Percentiles rank a stretch among this genome's conserved stretches.
phyloP scores from a whole-genome alignment of 1,140 invertebrate species.

The Drosophila sulfurigaster region DNA sequence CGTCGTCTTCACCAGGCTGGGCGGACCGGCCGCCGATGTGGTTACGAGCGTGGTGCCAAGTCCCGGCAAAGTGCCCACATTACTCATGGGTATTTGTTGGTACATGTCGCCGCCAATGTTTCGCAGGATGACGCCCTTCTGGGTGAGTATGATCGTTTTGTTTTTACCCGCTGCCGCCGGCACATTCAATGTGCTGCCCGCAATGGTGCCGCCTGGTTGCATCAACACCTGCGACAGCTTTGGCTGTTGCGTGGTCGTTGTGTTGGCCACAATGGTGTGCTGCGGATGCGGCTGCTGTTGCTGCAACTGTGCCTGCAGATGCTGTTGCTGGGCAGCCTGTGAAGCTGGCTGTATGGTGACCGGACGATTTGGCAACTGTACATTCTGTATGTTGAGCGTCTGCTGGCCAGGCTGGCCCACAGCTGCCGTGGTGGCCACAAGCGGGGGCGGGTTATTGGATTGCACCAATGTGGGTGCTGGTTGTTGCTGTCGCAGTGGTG shows the following conservation, averaged over 20 bases:
- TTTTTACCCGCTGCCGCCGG: conserved; percentile 71
- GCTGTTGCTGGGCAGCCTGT: conserved; percentile 81
- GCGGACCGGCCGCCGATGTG: conserved; percentile 77
- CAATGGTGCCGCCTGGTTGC: conserved; percentile 61
- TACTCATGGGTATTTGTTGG: conserved; percentile 84
- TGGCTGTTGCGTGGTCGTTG: conserved; percentile 80
- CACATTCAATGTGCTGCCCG: conserved; percentile 59
- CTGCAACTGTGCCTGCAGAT: conserved; percentile 79
- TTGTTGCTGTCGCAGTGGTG: conserved; percentile 70
- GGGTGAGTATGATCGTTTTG: conserved; percentile 83
- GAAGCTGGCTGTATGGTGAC: conserved; percentile 84
- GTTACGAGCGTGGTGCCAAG: conserved; percentile 76
- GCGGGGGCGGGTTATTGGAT: conserved; percentile 71
- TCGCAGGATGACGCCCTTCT: conserved; percentile 81
- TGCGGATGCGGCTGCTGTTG: conserved; percentile 79
- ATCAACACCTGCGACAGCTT: conserved; percentile 79
- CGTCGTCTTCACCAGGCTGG: conserved; percentile 78
- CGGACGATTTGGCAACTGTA: conserved; percentile 78
- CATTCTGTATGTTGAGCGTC: conserved; percentile 83
- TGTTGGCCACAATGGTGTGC: conserved; percentile 83
- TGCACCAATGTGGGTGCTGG: conserved; percentile 60
- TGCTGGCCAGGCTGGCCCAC: conserved; percentile 51
- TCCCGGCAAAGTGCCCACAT: conserved; percentile 71
- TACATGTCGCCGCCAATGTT: conserved; percentile 84
- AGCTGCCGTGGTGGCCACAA: conserved; percentile 74